Evolutionary conservation across 2,113 vertebrate genomes (phyloP).

Genomic region (Bombycilla garrulus): DNA sequence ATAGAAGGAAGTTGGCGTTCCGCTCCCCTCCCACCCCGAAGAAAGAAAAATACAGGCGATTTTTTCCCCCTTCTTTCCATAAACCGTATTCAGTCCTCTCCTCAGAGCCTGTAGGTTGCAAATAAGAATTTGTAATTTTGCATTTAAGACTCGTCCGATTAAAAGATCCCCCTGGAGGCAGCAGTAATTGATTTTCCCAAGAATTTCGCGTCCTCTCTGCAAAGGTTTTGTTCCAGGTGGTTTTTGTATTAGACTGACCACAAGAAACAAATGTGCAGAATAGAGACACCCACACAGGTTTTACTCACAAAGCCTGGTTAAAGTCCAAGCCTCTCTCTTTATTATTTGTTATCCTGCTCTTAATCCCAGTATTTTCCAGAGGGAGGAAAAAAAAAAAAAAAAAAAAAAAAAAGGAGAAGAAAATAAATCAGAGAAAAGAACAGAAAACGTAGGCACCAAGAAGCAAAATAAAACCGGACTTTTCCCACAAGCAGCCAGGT

Average conservation of each 20-base stretch:
- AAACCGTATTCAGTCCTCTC: neutral
- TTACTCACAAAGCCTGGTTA: slow-evolving; percentile 81
- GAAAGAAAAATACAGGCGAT: neutral
- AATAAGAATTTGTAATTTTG: slow-evolving; percentile 11
- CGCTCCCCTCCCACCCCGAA: neutral
- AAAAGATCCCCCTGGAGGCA: slow-evolving; percentile 24
- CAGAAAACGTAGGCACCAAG: slow-evolving; percentile 3
- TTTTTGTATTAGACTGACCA: slow-evolving; percentile 73
- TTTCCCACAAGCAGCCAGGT: slow-evolving; percentile 55
- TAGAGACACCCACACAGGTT: slow-evolving; percentile 91
- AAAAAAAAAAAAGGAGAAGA: neutral
- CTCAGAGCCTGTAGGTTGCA: neutral
- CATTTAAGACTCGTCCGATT: neutral
- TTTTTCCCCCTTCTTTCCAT: neutral
- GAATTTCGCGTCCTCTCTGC: slow-evolving; percentile 47
- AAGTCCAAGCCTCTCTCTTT: slow-evolving; percentile 49
- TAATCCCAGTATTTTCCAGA: slow-evolving; percentile 58
- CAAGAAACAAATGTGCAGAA: slow-evolving; percentile 74
- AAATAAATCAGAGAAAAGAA: neutral
- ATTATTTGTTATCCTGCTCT: slow-evolving; percentile 52
- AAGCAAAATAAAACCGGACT: slow-evolving; percentile 32
- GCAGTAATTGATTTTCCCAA: slow-evolving; percentile 61
- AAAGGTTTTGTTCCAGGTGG: slow-evolving; percentile 77
- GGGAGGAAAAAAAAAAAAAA: neutral
- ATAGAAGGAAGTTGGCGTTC: neutral